These are phyloP conservation scores for Sphyrna mokarran DNA, from an alignment of 2,113 vertebrate species.

Conservation along the genomic window DNA sequence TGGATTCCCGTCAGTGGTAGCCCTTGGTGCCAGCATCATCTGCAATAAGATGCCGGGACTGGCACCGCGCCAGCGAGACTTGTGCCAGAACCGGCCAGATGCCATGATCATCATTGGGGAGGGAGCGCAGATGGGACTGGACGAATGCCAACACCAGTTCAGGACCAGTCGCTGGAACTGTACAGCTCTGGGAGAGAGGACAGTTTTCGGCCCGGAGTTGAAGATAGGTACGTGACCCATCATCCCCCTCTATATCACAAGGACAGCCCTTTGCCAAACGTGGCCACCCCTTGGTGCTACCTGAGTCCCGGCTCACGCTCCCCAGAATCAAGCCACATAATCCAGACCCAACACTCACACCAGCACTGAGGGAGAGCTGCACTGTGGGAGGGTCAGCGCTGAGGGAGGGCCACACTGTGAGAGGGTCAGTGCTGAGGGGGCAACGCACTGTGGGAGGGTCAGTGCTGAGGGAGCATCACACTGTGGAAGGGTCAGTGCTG, in stretches of 20 bases:
- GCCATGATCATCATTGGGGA: background rate
- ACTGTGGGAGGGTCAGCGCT: too few species aligned
- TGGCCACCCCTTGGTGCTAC: background rate
- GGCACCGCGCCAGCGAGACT: conserved; percentile 39
- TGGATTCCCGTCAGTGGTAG: conserved; percentile 42
- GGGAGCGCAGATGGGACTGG: background rate
- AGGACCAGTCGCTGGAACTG: conserved; percentile 42
- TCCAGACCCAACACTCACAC: background rate
- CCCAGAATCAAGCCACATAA: background rate
- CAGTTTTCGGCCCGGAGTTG: conserved; percentile 42
- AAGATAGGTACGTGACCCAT: conserved; percentile 40
- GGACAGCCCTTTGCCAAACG: too few species aligned
- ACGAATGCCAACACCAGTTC: conserved; percentile 42
- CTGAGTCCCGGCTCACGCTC: background rate
- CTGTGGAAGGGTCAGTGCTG: too few species aligned
- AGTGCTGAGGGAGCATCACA: too few species aligned
- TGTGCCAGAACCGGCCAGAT: conserved; percentile 41
- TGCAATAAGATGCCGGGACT: conserved; percentile 42
- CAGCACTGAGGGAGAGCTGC: too few species aligned
- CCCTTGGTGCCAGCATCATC: conserved; percentile 42
- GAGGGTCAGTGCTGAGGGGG: background rate
- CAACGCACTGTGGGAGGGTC: background rate
- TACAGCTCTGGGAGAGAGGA: conserved; percentile 39
- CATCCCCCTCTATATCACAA: too few species aligned
- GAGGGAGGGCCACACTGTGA: background rate